These are phyloP conservation scores for Mastomys natalensis DNA, from an alignment of 2,113 vertebrate species.

Conservation along the genomic window DNA sequence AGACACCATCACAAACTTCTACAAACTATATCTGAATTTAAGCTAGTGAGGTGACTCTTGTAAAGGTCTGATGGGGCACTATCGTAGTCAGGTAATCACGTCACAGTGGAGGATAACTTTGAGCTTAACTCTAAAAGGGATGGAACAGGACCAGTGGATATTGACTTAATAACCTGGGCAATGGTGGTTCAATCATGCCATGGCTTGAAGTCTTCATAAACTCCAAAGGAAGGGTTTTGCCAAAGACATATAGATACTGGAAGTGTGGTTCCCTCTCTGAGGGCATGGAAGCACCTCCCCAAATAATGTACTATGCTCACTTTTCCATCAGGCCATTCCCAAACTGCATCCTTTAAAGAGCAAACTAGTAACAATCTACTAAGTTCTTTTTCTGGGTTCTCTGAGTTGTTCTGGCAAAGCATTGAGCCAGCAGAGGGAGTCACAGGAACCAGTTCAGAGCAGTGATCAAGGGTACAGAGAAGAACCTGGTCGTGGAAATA, in stretches of 20 bases:
- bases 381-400: neutral
- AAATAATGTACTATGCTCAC: fast-evolving
- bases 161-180: neutral
- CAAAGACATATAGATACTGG: neutral
- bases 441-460: neutral
- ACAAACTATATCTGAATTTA: neutral
- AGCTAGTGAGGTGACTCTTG: neutral
- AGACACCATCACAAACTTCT: neutral
- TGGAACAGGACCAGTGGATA: neutral
- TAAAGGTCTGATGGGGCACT: neutral
- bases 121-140: neutral
- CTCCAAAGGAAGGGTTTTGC: neutral
- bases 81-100: neutral
- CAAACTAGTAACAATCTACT: neutral
- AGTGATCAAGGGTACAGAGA: too few relatives aligned
- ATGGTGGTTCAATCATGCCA: neutral
- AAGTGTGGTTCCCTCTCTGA: neutral
- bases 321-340: neutral
- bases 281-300: neutral
- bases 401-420: neutral
- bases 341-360: neutral
- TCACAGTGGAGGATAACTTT: neutral
- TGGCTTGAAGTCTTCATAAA: neutral
- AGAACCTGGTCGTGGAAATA: neutral
- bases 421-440: neutral